Percentiles rank a stretch among this genome's conserved stretches.
Evolutionary conservation across 2,113 vertebrate species (phyloP).

Genomic region (Hippocampus barbouri): DNA sequence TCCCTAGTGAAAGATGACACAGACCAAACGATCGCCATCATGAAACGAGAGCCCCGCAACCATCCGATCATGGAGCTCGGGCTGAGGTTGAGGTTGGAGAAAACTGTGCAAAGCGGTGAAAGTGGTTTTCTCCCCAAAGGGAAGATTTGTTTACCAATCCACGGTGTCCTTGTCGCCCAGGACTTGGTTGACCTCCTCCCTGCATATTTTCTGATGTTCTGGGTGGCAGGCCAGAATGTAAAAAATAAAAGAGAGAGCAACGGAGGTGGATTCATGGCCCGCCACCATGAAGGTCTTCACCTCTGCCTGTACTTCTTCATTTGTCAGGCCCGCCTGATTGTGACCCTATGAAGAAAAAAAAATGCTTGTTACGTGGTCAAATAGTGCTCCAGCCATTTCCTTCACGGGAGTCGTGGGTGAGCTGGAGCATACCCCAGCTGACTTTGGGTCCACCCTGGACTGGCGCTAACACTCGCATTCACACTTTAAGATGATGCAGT

Average conservation of each 20-base stretch:
- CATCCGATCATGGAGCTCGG: too few species aligned
- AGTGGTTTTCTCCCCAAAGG: not conserved
- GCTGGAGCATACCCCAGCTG: too few species aligned
- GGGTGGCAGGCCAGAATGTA: constrained; percentile 80
- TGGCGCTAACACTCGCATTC: too few species aligned
- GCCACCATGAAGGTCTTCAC: constrained; percentile 93
- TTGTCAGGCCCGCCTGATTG: constrained; percentile 72
- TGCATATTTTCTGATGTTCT: constrained; percentile 79
- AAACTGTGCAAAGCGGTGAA: too few species aligned
- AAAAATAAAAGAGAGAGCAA: constrained; percentile 80
- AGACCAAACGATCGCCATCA: not conserved
- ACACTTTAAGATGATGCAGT: too few species aligned
- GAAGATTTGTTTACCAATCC: constrained; percentile 69
- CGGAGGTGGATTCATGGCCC: constrained; percentile 86
- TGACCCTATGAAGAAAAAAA: constrained; percentile 70
- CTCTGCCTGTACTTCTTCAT: constrained; percentile 81
- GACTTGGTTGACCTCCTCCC: constrained; percentile 76
- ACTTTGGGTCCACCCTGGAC: too few species aligned
- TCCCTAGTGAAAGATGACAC: constrained; percentile 70
- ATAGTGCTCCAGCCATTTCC: too few species aligned
- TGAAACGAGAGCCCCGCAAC: too few species aligned
- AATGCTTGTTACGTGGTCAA: too few species aligned
- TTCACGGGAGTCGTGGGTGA: too few species aligned
- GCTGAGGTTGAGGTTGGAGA: too few species aligned
- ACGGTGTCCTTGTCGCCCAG: constrained; percentile 68